phyloP scores from a whole-genome alignment of 2,113 vertebrate species.

The Asarcornis scutulata region DNA sequence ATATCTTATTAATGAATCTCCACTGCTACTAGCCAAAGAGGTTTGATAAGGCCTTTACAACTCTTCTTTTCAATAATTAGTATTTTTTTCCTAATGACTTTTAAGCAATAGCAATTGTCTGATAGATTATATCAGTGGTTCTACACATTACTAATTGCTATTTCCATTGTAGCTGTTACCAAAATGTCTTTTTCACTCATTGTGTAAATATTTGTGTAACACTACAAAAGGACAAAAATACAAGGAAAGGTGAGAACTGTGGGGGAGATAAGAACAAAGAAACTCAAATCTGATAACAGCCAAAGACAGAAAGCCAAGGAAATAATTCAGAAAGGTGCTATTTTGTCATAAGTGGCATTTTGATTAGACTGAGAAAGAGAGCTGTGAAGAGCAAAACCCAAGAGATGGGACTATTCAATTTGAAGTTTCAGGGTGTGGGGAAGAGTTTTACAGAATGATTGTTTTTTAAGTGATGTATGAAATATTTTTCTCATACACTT shows the following conservation, averaged over 20 bases:
- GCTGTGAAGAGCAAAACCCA: neutral
- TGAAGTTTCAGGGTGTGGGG: neutral
- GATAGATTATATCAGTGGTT: neutral
- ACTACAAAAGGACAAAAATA: neutral
- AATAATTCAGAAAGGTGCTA: neutral
- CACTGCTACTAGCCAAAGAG: neutral
- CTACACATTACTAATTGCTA: neutral
- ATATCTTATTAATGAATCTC: neutral
- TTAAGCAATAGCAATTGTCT: neutral
- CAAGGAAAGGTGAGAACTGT: neutral
- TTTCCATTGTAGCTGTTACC: neutral
- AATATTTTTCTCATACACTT: neutral
- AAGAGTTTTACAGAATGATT: neutral
- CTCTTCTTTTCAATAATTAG: neutral
- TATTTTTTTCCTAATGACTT: neutral
- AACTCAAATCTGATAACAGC: neutral
- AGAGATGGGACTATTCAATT: neutral
- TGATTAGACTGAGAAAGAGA: neutral
- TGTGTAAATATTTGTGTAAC: neutral
- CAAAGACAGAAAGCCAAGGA: neutral
- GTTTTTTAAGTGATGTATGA: neutral
- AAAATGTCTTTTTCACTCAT: neutral
- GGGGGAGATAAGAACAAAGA: neutral
- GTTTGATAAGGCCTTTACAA: neutral
- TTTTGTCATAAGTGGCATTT: neutral